Base-by-base conservation (phyloP, 1,140 invertebrate genomes). In the Papilio machaon region DNA sequence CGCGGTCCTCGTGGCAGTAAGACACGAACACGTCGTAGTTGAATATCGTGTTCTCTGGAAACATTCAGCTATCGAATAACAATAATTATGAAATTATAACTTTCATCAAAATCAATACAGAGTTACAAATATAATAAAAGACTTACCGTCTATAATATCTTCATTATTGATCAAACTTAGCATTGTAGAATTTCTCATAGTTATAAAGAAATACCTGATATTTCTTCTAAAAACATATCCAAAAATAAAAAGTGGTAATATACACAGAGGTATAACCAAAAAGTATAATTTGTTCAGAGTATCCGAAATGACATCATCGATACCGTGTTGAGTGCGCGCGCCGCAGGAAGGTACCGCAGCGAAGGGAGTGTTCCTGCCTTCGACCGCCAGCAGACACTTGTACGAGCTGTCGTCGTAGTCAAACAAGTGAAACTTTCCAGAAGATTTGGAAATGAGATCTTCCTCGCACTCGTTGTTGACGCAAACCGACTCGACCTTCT, bases 1-100 rank as follows among this genome's bases (percentile, higher is more conserved):
- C 83, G 0, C 96, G 89, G 86, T 96, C 96, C 38, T 95, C 95
- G 52, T 96, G 95, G 84, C 95, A 96, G 81, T 96, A 96, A 3
- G 96, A 96, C 2, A 96, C 95, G 81, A 96, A 96, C 0, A 96
- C 95, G 78, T 96, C 96, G 83, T 96, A 96, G 35, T 94, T 91
- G 79, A 91, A 95, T 64, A 92, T 90, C 1, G 86, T 84, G 6
- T 74, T 82, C 1, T 91, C 93, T 94, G 77, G 82, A 88, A 87
- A 58, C n/a, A 58, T 1, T 58, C 46, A 74, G 35, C 23, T 52
- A 76, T 17, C 15, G 5, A 54, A 30, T 38, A 77, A 73, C 2
- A 11, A 13, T 58, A n/a, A 17, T 46, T 64, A 52, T 13, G 30
- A 82, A 19, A 77, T 74, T 76, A 79, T 60, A 75, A 74, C 13